A percentile compares a stretch with the other conserved stretches of the same genome.
Evolutionary conservation across 1,140 invertebrate genomes (phyloP).

Genomic region (Hesperophylax magnus): DNA sequence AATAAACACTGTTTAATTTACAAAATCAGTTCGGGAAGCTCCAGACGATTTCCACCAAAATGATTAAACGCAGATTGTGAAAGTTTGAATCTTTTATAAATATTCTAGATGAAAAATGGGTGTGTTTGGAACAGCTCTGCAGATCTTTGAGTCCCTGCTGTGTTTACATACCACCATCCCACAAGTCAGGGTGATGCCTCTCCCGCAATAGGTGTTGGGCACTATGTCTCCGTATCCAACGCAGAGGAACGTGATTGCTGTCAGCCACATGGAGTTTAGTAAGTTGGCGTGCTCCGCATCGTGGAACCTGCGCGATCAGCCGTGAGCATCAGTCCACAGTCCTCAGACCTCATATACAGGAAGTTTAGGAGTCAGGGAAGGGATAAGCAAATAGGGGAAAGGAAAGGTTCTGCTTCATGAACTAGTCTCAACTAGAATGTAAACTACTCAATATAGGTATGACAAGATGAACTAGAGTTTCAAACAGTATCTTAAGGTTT

Average conservation of each 20-base stretch:
- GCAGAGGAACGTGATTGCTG: constrained; percentile 90
- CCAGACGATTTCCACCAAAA: no score
- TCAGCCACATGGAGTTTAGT: constrained; percentile 94
- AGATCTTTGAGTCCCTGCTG: not conserved
- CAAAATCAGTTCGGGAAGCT: no score
- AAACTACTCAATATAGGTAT: not conserved
- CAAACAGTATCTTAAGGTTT: not conserved
- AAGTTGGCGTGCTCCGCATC: constrained; percentile 92
- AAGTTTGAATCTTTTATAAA: no score
- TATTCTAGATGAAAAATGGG: not conserved
- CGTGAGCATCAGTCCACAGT: constrained; percentile 29
- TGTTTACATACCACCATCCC: constrained; percentile 91
- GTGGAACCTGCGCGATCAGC: constrained; percentile 77
- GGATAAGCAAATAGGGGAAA: not conserved
- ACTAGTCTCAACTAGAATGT: not conserved
- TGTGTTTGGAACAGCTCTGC: constrained; percentile 22
- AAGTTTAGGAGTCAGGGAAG: not conserved
- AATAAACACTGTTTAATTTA: no score
- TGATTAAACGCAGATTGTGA: no score
- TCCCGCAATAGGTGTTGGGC: constrained; percentile 94
- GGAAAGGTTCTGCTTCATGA: not conserved
- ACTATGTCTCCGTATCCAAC: constrained; percentile 91
- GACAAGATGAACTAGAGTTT: not conserved
- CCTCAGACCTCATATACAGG: constrained; percentile 5
- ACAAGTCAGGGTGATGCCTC: constrained; percentile 90